These are phyloP conservation scores for Crenuchus spilurus DNA, from an alignment of 2,797 vertebrate genomes.

Conservation along the genomic window DNA sequence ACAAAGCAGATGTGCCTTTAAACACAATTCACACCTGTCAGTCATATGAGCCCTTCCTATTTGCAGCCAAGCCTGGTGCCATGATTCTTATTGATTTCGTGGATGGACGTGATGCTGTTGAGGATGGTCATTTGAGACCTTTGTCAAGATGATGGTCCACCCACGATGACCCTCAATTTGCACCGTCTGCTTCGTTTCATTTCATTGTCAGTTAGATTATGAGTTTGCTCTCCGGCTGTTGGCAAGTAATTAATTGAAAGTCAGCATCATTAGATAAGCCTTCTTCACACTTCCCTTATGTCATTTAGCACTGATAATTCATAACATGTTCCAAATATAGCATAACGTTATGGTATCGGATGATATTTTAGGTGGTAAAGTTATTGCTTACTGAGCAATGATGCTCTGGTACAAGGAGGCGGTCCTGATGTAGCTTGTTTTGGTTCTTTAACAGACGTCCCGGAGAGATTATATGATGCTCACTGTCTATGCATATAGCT, in stretches of 20 bases:
- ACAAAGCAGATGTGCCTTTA: constrained; percentile 17
- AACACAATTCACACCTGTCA: not conserved
- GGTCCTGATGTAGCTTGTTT: no score
- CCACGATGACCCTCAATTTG: constrained; percentile 17
- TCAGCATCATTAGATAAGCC: not conserved
- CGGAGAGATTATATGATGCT: no score
- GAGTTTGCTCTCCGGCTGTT: constrained; percentile 12
- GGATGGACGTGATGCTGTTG: constrained; percentile 12
- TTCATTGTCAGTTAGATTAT: constrained; percentile 5
- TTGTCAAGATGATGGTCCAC: constrained; percentile 1
- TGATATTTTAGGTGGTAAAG: no score
- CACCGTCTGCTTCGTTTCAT: constrained; percentile 9
- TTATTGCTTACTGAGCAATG: no score
- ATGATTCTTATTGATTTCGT: constrained; percentile 38
- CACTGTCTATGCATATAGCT: no score
- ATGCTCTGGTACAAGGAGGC: no score
- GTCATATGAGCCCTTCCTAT: not conserved
- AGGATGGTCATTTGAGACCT: constrained; percentile 24
- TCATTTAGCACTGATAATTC: no score
- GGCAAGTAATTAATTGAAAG: not conserved
- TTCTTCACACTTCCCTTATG: not conserved
- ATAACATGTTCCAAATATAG: no score
- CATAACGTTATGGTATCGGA: no score
- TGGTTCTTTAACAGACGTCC: constrained; percentile 7
- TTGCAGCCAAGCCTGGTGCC: not conserved